Conservation (phyloP, 2,113 vertebrate genomes). For the Nipponia nippon region DNA sequence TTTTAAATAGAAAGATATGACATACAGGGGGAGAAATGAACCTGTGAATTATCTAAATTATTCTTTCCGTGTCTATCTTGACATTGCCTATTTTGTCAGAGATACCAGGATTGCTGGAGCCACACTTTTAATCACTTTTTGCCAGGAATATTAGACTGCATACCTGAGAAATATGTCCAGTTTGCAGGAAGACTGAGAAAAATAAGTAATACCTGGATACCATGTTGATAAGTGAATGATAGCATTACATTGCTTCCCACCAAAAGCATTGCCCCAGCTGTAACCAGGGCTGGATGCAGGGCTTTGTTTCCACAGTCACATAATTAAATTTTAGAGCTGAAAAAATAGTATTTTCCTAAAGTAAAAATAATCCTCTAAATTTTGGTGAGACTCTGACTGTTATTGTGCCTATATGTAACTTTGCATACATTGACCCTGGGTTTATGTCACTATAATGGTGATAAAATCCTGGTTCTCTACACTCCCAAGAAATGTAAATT, state of each 20-base stretch:
- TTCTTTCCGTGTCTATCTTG: background rate
- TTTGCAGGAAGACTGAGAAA: background rate
- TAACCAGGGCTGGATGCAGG: background rate
- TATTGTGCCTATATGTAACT: background rate
- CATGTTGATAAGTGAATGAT: background rate
- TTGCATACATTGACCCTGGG: background rate
- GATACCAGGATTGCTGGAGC: background rate
- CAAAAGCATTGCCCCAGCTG: background rate
- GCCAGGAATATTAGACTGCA: background rate
- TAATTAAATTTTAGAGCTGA: background rate
- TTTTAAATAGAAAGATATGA: background rate
- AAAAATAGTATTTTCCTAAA: background rate
- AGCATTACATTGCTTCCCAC: background rate
- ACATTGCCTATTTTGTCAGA: background rate
- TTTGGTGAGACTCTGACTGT: background rate
- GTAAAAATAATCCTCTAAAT: background rate
- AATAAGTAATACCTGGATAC: background rate
- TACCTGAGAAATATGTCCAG: background rate
- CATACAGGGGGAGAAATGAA: background rate
- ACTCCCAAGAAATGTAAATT: background rate
- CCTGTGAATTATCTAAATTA: background rate
- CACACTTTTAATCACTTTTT: background rate
- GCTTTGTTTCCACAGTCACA: background rate
- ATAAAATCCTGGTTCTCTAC: background rate
- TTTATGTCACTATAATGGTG: background rate